phyloP scores from a whole-genome alignment of 2,888 invertebrate genomes.

The Oscheius onirici region DNA sequence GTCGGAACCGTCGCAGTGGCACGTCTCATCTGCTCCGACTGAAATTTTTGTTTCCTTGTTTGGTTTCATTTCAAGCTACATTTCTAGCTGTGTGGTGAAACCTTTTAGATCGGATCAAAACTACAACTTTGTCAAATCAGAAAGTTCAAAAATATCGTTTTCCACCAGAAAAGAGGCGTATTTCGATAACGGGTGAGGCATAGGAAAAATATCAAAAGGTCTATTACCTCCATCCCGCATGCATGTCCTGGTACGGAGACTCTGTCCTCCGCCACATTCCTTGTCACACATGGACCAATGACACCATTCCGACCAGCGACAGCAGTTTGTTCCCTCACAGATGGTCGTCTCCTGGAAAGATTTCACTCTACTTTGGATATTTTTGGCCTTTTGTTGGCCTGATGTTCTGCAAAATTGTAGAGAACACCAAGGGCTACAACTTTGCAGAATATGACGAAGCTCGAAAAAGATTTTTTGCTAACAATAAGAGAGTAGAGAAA shows the following conservation, averaged over 20 bases:
- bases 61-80: too few species aligned
- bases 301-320: slow-evolving; percentile 65
- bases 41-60: too few species aligned
- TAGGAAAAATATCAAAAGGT: background rate
- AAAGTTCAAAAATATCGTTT: too few species aligned
- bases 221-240: slow-evolving; percentile 47
- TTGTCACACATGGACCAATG: slow-evolving; percentile 64
- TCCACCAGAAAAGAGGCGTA: too few species aligned
- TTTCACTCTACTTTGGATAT: background rate
- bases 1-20: slow-evolving; percentile 61
- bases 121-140: too few species aligned
- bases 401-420: background rate
- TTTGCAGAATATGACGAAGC: background rate
- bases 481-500: background rate
- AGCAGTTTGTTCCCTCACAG: slow-evolving; percentile 61
- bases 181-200: background rate
- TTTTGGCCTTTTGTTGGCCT: background rate
- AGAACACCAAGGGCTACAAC: background rate
- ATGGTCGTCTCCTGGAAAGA: slow-evolving; percentile 45
- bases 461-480: too few species aligned
- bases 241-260: slow-evolving; percentile 57
- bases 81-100: too few species aligned
- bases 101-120: too few species aligned
- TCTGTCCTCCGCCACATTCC: slow-evolving; percentile 62
- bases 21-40: slow-evolving; percentile 43